Percentiles rank a stretch among this genome's conserved stretches.
These are phyloP conservation scores for Phalloptychus januarius DNA, from an alignment of 2,797 vertebrate genomes.

Conservation along the genomic window DNA sequence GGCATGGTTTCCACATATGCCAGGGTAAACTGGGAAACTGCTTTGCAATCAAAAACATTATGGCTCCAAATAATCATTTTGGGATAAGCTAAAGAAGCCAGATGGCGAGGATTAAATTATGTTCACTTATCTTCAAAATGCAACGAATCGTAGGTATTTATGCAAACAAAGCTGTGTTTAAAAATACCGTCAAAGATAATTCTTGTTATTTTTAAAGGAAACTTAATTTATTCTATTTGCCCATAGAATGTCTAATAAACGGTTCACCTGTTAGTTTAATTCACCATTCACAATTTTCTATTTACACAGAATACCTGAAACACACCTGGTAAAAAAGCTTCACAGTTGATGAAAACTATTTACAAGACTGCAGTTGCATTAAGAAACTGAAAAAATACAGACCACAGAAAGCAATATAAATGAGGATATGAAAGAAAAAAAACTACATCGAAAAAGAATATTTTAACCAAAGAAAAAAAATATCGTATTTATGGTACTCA, in stretches of 20 bases:
- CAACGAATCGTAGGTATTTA: slow-evolving; percentile 16
- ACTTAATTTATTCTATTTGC: slow-evolving; percentile 5
- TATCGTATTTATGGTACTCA: slow-evolving; percentile 13
- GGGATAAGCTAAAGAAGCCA: slow-evolving; percentile 39
- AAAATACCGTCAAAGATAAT: slow-evolving; percentile 26
- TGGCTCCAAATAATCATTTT: slow-evolving; percentile 45
- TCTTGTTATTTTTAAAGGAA: slow-evolving; percentile 19
- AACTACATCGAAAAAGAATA: slow-evolving; percentile 20
- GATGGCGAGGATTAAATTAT: slow-evolving; percentile 44
- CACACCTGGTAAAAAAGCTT: not conserved
- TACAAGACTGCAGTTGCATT: not conserved
- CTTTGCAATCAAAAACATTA: slow-evolving; percentile 50
- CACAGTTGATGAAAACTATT: not conserved
- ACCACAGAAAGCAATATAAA: slow-evolving; percentile 33
- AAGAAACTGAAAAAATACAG: slow-evolving; percentile 16
- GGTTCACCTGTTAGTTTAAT: not conserved
- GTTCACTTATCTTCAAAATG: slow-evolving; percentile 27
- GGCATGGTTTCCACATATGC: slow-evolving; percentile 72
- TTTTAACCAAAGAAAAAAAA: slow-evolving; percentile 16
- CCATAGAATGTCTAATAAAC: not conserved
- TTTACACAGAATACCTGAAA: not conserved
- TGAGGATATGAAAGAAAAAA: slow-evolving; percentile 30
- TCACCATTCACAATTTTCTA: not conserved
- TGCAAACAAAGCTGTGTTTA: slow-evolving; percentile 3
- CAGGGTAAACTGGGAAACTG: slow-evolving; percentile 57